A percentile compares a stretch with the other conserved stretches of the same genome.
Conservation (phyloP, 1,140 invertebrate species). For the Aethina tumida region DNA sequence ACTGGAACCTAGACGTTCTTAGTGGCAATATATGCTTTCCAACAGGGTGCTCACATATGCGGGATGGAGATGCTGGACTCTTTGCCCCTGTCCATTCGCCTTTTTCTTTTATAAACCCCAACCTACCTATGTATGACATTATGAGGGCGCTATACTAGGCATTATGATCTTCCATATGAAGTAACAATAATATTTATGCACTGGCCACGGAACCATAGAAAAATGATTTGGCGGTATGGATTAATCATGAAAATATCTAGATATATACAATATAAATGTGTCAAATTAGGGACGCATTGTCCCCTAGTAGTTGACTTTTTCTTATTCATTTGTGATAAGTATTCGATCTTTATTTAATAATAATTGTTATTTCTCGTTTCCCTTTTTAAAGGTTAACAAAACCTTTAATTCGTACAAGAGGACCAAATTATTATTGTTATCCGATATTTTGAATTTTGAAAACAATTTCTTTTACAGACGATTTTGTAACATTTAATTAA, state of each 20-base stretch:
- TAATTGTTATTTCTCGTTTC: no score
- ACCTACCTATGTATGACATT: slow-evolving; percentile 6
- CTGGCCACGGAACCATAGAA: background rate
- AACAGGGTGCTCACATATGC: slow-evolving; percentile 13
- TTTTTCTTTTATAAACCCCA: slow-evolving; percentile 14
- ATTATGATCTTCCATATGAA: background rate
- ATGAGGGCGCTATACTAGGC: background rate
- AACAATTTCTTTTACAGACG: no score
- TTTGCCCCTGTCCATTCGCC: slow-evolving; percentile 6
- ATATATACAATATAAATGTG: background rate
- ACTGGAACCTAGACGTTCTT: slow-evolving; percentile 49
- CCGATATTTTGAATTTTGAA: no score
- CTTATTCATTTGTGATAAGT: no score
- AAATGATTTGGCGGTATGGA: background rate
- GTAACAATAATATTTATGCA: background rate
- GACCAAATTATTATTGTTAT: no score
- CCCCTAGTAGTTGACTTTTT: no score
- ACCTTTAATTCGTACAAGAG: no score
- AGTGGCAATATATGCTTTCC: slow-evolving; percentile 17
- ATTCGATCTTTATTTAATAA: no score
- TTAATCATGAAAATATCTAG: background rate
- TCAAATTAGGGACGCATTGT: slow-evolving; percentile 3
- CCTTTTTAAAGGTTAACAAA: no score
- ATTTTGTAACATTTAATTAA: no score
- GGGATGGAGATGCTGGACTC: slow-evolving; percentile 13